Percentiles rank a stretch among this genome's conserved stretches.
These are phyloP conservation scores for Serranus cabrilla DNA, from an alignment of 2,797 vertebrate species.

Conservation along the genomic window DNA sequence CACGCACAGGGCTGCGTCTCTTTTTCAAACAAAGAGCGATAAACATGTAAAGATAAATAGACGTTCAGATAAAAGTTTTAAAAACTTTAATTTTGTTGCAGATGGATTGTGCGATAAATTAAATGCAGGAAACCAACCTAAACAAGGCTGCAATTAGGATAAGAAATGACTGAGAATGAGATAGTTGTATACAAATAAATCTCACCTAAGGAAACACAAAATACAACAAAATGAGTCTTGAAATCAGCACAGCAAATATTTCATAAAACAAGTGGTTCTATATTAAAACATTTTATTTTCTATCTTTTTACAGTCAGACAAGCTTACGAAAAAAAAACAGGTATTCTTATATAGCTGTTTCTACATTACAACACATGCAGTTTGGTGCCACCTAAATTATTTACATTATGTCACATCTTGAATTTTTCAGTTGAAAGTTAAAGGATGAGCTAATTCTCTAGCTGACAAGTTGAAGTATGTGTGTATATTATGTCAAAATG, in stretches of 20 bases:
- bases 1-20: background rate
- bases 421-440: no score
- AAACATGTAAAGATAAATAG: background rate
- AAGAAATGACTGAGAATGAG: background rate
- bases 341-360: background rate
- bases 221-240: no score
- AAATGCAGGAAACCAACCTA: background rate
- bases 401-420: no score
- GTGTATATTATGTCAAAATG: background rate
- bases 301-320: no score
- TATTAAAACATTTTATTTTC: background rate
- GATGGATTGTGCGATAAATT: background rate
- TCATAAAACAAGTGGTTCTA: background rate
- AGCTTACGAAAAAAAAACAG: background rate
- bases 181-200: background rate
- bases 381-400: background rate
- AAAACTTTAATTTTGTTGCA: slow-evolving; percentile 1
- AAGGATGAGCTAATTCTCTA: no score
- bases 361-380: slow-evolving; percentile 2
- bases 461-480: no score
- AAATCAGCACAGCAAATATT: no score
- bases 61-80: background rate
- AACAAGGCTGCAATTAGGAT: background rate
- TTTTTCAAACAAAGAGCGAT: slow-evolving; percentile 2
- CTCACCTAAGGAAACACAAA: no score